Evolutionary conservation across 2,113 vertebrate species (phyloP).

Genomic region (Tragelaphus buxtoni): DNA sequence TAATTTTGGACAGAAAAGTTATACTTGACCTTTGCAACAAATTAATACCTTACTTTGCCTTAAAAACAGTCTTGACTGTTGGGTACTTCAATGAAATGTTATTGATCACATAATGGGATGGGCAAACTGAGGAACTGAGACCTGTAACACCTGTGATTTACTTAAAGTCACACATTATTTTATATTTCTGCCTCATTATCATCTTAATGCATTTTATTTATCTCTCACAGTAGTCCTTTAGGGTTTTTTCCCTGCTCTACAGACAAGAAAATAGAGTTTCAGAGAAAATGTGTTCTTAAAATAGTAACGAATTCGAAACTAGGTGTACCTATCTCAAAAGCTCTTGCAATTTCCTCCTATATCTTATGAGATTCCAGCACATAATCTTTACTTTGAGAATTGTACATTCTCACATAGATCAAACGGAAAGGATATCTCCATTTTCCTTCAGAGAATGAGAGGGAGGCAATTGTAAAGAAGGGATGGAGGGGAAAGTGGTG

Average conservation of each 20-base stretch:
- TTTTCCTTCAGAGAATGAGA: neutral
- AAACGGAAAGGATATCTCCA: neutral
- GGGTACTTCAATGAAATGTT: neutral
- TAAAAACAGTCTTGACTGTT: neutral
- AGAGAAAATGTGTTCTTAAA: neutral
- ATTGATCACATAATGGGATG: neutral
- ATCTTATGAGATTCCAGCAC: neutral
- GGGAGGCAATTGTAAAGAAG: neutral
- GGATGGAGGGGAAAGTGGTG: neutral
- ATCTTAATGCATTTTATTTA: neutral
- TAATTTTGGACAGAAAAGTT: conserved; percentile 8
- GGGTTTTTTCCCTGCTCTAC: neutral
- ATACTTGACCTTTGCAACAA: conserved; percentile 8
- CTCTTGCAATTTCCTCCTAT: neutral
- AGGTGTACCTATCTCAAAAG: neutral
- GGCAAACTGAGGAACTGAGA: neutral
- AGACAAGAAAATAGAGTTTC: neutral
- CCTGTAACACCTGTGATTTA: neutral
- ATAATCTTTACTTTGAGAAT: neutral
- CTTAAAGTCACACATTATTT: neutral
- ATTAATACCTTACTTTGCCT: neutral
- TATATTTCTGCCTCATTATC: neutral
- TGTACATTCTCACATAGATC: neutral
- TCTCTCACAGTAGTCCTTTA: neutral
- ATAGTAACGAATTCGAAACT: neutral